These are phyloP conservation scores for Alviniconcha strummeri DNA, from an alignment of 2,888 invertebrate genomes.

Conservation along the genomic window DNA sequence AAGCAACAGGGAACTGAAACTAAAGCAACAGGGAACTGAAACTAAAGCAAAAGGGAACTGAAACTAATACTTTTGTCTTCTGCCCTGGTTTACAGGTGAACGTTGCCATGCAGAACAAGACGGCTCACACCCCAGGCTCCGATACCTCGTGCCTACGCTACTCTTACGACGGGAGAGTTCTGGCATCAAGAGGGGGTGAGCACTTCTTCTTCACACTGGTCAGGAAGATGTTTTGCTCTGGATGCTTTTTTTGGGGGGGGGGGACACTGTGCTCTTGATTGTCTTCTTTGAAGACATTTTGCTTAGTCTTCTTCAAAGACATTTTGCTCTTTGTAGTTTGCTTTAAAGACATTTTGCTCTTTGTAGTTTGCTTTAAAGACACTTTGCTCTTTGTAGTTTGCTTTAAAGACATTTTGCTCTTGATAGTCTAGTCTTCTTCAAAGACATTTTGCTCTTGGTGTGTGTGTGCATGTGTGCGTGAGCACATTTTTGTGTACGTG, in stretches of 20 bases:
- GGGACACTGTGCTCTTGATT: too few relatives aligned
- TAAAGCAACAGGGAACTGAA: too few relatives aligned
- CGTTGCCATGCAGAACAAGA: slow-evolving; percentile 80
- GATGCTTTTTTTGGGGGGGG: too few relatives aligned
- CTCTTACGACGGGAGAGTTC: slow-evolving; percentile 87
- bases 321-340: too few relatives aligned
- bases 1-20: too few relatives aligned
- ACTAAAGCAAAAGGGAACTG: too few relatives aligned
- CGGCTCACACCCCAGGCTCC: slow-evolving; percentile 83
- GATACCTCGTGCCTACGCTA: slow-evolving; percentile 91
- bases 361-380: too few relatives aligned
- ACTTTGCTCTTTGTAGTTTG: not conserved
- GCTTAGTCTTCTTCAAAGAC: too few relatives aligned
- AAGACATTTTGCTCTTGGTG: not conserved
- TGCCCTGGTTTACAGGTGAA: slow-evolving; percentile 78
- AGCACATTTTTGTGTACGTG: not conserved
- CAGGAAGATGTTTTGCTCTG: not conserved
- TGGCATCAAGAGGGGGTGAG: slow-evolving; percentile 85
- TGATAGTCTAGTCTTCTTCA: not conserved
- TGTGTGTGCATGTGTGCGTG: not conserved
- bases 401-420: not conserved
- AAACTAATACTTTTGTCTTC: too few relatives aligned
- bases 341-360: not conserved
- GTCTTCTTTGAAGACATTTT: too few relatives aligned
- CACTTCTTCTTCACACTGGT: not conserved